phyloP scores from a whole-genome alignment of 2,113 vertebrate species.

The Sylvilagus bachmani region DNA sequence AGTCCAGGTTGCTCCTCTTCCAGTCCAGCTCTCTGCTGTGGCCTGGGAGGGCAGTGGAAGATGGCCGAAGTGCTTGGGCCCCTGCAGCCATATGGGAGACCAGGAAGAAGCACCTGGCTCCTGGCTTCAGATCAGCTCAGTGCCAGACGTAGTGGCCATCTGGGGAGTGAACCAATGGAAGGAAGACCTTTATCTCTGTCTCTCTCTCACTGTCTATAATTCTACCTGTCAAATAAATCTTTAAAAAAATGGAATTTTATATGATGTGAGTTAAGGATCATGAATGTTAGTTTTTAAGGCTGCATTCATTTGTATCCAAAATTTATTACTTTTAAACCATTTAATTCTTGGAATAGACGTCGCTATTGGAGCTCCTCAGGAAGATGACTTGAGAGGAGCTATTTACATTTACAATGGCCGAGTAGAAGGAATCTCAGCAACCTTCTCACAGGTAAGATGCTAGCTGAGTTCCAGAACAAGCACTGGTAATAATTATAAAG shows the following conservation, averaged over 20 bases:
- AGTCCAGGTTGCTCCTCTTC: no score
- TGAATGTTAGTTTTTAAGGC: conserved; percentile 22
- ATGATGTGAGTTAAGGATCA: neutral
- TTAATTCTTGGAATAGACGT: conserved; percentile 87
- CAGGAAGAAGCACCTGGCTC: no score
- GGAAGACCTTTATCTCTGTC: no score
- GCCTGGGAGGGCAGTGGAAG: no score
- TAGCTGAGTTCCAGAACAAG: neutral
- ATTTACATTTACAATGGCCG: conserved; percentile 95
- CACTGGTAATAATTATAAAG: neutral
- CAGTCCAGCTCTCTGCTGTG: no score
- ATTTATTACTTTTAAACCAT: neutral
- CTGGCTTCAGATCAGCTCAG: no score
- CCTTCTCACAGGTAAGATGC: conserved; percentile 90
- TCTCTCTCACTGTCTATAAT: no score
- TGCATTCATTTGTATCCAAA: conserved; percentile 3
- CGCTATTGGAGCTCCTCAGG: conserved; percentile 93
- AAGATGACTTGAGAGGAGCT: conserved; percentile 90
- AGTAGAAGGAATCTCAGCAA: conserved; percentile 87
- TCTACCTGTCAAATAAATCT: no score
- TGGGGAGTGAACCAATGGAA: no score
- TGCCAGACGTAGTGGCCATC: no score
- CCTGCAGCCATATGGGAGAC: no score
- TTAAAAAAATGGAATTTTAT: neutral
- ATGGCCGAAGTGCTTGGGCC: no score